phyloP scores from a whole-genome alignment of 2,797 vertebrate genomes.

The Megalops cyprinoides region DNA sequence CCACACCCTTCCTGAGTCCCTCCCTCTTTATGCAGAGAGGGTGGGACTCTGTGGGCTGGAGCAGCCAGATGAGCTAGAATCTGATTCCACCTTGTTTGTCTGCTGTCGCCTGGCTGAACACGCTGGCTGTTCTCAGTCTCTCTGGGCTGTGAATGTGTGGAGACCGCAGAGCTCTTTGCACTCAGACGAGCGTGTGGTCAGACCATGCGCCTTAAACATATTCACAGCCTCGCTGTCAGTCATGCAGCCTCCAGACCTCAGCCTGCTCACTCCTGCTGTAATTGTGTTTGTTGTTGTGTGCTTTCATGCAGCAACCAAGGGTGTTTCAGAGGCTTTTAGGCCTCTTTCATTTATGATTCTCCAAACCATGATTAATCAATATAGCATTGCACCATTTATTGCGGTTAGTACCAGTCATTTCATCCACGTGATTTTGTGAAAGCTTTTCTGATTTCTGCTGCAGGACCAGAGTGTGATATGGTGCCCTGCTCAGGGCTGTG shows the following conservation, averaged over 20 bases:
- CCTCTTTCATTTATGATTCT: neutral
- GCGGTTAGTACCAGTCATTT: neutral
- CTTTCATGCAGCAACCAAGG: neutral
- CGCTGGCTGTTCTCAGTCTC: slow-evolving; percentile 44
- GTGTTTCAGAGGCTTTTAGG: neutral
- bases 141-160: slow-evolving; percentile 36
- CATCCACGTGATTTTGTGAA: neutral
- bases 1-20: neutral
- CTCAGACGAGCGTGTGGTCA: neutral
- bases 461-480: neutral
- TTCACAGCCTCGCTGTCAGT: neutral
- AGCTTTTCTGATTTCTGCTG: neutral
- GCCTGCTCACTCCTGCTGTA: neutral
- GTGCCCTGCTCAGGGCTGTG: neutral
- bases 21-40: neutral
- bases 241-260: neutral
- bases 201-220: neutral
- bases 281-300: neutral
- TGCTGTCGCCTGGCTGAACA: neutral
- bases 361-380: neutral
- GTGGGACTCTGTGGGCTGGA: neutral
- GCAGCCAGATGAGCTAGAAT: neutral
- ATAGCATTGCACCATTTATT: neutral
- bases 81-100: slow-evolving; percentile 1
- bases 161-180: slow-evolving; percentile 35